Evolutionary conservation across 2,797 vertebrate genomes (phyloP).

Genomic region (Bradypodion pumilum): DNA sequence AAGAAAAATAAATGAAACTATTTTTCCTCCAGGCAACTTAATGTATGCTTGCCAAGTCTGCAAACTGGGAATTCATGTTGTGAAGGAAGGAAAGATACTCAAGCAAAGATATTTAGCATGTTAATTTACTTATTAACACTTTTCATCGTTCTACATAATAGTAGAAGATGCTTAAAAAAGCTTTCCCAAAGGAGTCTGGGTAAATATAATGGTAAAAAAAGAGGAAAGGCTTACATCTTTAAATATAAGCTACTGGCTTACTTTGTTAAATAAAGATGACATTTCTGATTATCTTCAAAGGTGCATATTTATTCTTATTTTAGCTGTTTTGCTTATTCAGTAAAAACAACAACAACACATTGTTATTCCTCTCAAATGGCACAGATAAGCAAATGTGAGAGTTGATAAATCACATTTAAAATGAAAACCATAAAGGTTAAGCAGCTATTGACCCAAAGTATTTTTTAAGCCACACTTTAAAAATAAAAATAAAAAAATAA

Average conservation of each 20-base stretch:
- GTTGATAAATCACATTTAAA: not conserved
- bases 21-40: not conserved
- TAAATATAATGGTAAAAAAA: not conserved
- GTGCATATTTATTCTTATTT: not conserved
- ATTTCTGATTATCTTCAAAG: not conserved
- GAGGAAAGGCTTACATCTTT: not conserved
- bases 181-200: not conserved
- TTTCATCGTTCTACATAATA: constrained; percentile 15
- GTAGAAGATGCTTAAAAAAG: not conserved
- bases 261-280: constrained; percentile 19
- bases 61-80: not conserved
- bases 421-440: not conserved
- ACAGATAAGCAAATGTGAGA: not conserved
- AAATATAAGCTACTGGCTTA: not conserved
- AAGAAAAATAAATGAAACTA: not conserved
- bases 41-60: not conserved
- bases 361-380: not conserved
- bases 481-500: not conserved
- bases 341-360: not conserved
- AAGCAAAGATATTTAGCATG: constrained; percentile 10
- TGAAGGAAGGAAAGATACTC: not conserved
- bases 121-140: constrained; percentile 8
- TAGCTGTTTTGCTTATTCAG: not conserved
- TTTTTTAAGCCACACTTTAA: constrained; percentile 1
- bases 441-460: not conserved